phyloP scores from a whole-genome alignment of 2,797 vertebrate species.

The Sebastes glaucus region DNA sequence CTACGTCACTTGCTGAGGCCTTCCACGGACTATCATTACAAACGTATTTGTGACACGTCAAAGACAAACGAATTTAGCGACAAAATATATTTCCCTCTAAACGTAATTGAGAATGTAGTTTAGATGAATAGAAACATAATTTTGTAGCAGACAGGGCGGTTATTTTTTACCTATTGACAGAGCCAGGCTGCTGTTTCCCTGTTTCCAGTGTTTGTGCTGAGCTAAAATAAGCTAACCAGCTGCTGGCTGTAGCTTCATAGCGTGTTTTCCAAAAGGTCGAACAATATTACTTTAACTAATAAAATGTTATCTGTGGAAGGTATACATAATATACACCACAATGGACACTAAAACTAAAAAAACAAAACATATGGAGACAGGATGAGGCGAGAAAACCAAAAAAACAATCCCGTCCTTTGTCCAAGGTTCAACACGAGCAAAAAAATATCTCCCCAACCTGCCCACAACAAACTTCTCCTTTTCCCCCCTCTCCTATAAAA shows the following conservation, averaged over 20 bases:
- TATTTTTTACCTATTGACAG: neutral
- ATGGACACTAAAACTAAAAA: neutral
- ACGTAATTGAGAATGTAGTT: no score
- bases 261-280: neutral
- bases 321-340: neutral
- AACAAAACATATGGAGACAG: slow-evolving; percentile 14
- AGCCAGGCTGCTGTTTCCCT: neutral
- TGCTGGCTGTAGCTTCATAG: neutral
- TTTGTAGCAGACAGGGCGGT: no score
- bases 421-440: slow-evolving; percentile 11
- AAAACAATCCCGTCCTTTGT: slow-evolving; percentile 11
- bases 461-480: slow-evolving; percentile 54
- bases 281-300: neutral
- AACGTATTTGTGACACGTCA: no score
- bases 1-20: no score
- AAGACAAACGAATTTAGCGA: no score
- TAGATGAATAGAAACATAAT: accelerated
- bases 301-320: neutral
- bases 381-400: neutral
- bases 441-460: slow-evolving; percentile 17
- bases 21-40: no score
- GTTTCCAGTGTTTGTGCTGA: neutral
- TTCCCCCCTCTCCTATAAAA: slow-evolving; percentile 22
- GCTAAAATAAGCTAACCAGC: neutral
- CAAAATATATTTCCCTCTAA: no score